Percentiles rank a stretch among this genome's conserved stretches.
These are phyloP conservation scores for Poecilobothrus nobilitatus DNA, from an alignment of 2,888 invertebrate genomes.

Conservation along the genomic window DNA sequence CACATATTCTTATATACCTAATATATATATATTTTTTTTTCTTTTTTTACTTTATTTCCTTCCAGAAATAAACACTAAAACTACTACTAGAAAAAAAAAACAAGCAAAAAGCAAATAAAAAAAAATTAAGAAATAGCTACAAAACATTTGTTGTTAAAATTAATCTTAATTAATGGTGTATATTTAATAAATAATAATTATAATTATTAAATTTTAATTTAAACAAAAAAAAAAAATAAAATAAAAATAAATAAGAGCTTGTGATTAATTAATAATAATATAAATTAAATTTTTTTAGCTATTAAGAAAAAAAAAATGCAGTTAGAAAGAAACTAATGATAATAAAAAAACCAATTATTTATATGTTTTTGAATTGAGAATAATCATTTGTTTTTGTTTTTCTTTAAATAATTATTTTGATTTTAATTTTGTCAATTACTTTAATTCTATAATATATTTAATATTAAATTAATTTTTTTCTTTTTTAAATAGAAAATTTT, in stretches of 20 bases:
- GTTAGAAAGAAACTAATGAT: background rate
- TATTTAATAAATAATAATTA: constrained; percentile 1
- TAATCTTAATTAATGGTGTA: background rate
- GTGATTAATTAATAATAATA: background rate
- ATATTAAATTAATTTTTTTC: too few species aligned
- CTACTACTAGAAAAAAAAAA: background rate
- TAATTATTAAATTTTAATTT: background rate
- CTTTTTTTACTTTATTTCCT: background rate
- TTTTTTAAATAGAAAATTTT: too few species aligned
- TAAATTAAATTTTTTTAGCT: background rate
- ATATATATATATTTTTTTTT: too few species aligned
- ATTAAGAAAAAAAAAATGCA: background rate
- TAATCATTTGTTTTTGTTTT: too few species aligned
- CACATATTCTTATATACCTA: background rate
- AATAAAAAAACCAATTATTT: too few species aligned
- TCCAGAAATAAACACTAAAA: background rate
- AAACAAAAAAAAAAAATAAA: background rate
- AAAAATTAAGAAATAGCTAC: background rate
- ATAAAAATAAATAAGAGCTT: background rate
- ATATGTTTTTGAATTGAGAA: too few species aligned
- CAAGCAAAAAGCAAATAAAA: background rate
- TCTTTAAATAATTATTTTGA: too few species aligned
- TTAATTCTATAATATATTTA: too few species aligned
- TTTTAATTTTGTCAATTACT: too few species aligned
- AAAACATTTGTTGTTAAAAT: constrained; percentile 1